Base-by-base conservation (phyloP, 2,113 vertebrate genomes). In the Chamaetylas fuelleborni region DNA sequence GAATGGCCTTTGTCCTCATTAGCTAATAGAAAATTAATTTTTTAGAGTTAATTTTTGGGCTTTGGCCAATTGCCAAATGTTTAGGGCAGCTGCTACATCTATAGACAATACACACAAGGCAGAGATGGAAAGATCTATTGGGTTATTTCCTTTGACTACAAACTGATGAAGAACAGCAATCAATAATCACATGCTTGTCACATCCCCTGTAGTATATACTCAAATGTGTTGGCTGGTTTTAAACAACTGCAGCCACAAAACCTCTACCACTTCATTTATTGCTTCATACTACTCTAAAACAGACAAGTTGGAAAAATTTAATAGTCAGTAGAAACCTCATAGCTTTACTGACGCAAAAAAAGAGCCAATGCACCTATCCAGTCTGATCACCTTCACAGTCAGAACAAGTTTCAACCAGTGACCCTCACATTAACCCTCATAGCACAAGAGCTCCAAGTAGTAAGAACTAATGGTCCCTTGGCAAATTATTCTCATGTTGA, bases 11-110 rank as follows among this genome's bases (percentile, higher is more conserved):
- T 94, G 88, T 78, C 62, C 72, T 71, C 88, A 88, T 91, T 88
- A 93, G 34, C 73, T 81, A 66, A 84, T 14, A 86, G 56, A 89
- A 95, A 93, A 93, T 93, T 92, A 92, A 78, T 90, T 90, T 92
- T 76, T 83, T 51, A 53, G 43, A 74, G 80, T 78, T 95, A 91
- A 78, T 77, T 96, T 95, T 51, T 81, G 69, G 51, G 40, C 38
- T 93, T 33, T 60, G 88, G 92, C 38, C 26, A 62, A 29, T 33
- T 86, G 83, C 71, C 82, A 88, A 92, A 86, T 12, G 10, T 50
- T 57, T 24, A 71, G 47, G 76, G 54, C 56, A 90, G 72, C 88
- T 86, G 64, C 51, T 71, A 36, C 56, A 78, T 84, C 56, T 84
- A 74, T 0, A 90, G 58, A 88, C 38, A 34, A 19, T 40, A 78